phyloP scores from a whole-genome alignment of 2,888 invertebrate genomes.

The Drosophila nigricruria region DNA sequence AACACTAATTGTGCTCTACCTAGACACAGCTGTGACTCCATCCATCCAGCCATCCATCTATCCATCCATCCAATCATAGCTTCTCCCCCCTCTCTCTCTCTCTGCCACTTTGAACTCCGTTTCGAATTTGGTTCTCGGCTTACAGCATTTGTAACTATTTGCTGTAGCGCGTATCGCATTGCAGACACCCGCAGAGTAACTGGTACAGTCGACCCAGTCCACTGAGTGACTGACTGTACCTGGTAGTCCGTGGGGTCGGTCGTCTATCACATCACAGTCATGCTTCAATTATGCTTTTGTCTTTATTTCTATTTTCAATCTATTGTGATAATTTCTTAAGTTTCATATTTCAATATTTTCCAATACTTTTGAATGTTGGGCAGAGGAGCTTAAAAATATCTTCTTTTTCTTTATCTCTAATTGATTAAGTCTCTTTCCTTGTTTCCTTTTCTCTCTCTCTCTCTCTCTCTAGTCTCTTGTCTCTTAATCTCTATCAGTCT shows the following conservation, averaged over 20 bases:
- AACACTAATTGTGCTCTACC: conserved; percentile 63
- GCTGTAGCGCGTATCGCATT: conserved; percentile 7
- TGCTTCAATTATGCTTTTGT: background rate
- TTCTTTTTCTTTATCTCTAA: background rate
- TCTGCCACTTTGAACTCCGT: background rate
- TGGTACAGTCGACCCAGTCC: background rate
- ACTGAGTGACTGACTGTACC: conserved; percentile 1
- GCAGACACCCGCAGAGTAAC: conserved; percentile 6
- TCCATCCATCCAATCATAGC: conserved; percentile 1
- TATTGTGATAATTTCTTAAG: too few relatives aligned
- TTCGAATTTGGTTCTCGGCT: conserved; percentile 17
- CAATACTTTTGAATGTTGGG: background rate
- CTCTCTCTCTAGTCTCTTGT: background rate
- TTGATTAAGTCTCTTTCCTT: background rate
- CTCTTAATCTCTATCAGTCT: background rate
- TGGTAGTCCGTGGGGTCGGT: background rate
- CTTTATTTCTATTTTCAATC: background rate
- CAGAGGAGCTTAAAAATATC: background rate
- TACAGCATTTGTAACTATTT: conserved; percentile 15
- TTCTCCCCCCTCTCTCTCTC: background rate
- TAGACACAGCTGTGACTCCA: conserved; percentile 41
- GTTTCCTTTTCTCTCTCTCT: background rate
- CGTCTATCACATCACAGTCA: conserved; percentile 1
- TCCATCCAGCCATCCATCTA: conserved; percentile 3
- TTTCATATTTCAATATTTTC: background rate